Conservation (phyloP, 2,797 vertebrate genomes). For the Gymnoscopelus braueri region DNA sequence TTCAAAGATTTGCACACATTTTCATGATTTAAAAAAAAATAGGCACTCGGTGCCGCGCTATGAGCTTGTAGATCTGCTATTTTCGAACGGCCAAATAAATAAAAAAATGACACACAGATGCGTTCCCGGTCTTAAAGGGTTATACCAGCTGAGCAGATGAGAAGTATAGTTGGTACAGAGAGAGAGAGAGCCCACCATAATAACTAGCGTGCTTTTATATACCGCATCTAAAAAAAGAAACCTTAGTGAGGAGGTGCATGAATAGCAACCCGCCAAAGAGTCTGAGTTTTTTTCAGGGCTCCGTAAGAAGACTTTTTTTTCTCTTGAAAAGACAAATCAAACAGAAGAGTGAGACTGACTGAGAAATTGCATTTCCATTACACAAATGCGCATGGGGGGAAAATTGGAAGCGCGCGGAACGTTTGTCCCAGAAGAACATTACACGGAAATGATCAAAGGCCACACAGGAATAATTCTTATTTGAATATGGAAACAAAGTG, state of each 20-base stretch:
- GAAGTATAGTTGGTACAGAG: neutral
- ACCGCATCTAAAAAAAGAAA: too few relatives aligned
- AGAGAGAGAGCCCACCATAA: too few relatives aligned
- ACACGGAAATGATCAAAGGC: conserved; percentile 54
- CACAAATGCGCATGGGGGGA: conserved; percentile 25
- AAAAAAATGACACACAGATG: too few relatives aligned
- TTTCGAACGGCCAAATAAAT: too few relatives aligned
- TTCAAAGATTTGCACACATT: too few relatives aligned
- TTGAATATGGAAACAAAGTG: conserved; percentile 39
- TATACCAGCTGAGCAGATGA: neutral
- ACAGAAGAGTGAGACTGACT: conserved; percentile 42
- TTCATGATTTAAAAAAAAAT: too few relatives aligned
- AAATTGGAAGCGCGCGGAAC: conserved; percentile 52
- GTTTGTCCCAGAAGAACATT: conserved; percentile 51
- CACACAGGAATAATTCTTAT: conserved; percentile 31
- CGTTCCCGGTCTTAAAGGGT: too few relatives aligned
- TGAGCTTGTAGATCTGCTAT: too few relatives aligned
- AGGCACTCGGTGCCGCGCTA: too few relatives aligned
- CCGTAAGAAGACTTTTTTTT: conserved; percentile 21
- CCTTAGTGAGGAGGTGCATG: neutral
- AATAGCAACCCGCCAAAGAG: conserved; percentile 18
- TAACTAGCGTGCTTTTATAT: neutral
- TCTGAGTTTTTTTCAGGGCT: conserved; percentile 29
- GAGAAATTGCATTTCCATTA: conserved; percentile 54
- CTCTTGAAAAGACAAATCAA: conserved; percentile 48